Base-by-base conservation (phyloP, 2,888 invertebrate species). In the Oligia fasciuncula region DNA sequence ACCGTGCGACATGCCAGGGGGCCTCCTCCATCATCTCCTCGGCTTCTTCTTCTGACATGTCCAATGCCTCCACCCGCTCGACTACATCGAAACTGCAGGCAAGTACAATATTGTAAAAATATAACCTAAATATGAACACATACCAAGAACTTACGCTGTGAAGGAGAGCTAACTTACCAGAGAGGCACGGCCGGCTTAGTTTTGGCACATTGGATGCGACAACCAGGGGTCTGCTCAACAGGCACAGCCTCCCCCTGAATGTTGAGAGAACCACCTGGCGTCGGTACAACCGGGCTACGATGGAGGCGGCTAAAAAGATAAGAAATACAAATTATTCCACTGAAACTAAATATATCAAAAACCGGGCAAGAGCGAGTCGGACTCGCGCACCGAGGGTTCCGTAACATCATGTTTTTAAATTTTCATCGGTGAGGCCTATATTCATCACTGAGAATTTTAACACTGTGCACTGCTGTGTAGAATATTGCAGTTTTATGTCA, bases 31-130 rank as follows among this genome's bases (percentile, higher is more conserved):
- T 14, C 49, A 67, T 4, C 23, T 73, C 68, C 23, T 65, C 72
- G 1, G 14, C 14, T 49, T 67, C 67, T 23, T 46, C 46, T 35
- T 49, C 67, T 14, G 67, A 73, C 67, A 49, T 73, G 23, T 66
- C 67, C 23, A 49, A 4, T 46, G 29, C 66, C 66, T 65, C 46
- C 19, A 72, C 67, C 46, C 46, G 35, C 67, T 73, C 73, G 14
- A 73, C 29, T 23, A 49, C 46, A 35, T 51, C 51, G 17, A 14
- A 17, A 51, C 51, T 51, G 17, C 51, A 51, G 17, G 51, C 4
- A 51, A 51, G 51, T 51, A 51, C 51, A 17, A 51, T 51, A 51
- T 51, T 51, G 51, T 51, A 51, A 19, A 46, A 62, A 6, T 17
- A 43, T 11, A 43, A 57, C 4, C 57, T 46, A 29, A 17, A n/a